phyloP scores from a whole-genome alignment of 2,888 invertebrate species.

The Orthosia incerta region DNA sequence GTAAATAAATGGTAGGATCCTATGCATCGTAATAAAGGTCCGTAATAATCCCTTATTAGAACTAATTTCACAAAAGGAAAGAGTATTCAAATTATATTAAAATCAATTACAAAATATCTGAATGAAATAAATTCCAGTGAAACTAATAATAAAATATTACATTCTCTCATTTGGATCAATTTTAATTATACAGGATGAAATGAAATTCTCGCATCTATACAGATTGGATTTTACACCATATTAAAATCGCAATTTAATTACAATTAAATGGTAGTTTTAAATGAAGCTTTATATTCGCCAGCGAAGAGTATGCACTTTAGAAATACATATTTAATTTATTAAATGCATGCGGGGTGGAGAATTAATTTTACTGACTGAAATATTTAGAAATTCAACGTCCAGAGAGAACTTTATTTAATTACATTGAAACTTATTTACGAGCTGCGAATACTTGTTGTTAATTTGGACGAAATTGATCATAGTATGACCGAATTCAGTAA shows the following conservation, averaged over 20 bases:
- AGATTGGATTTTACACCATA: slow-evolving; percentile 9
- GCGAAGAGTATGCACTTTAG: slow-evolving; percentile 7
- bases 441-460: neutral
- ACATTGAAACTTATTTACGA: slow-evolving; percentile 4
- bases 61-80: neutral
- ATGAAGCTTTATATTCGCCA: neutral
- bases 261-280: slow-evolving; percentile 7
- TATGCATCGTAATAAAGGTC: neutral
- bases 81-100: neutral
- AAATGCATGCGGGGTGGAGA: neutral
- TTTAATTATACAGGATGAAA: slow-evolving; percentile 20
- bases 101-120: slow-evolving; percentile 24
- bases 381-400: neutral
- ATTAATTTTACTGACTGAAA: slow-evolving; percentile 6
- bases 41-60: neutral
- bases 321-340: slow-evolving; percentile 19
- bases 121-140: slow-evolving; percentile 8
- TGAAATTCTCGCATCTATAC: slow-evolving; percentile 13
- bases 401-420: slow-evolving; percentile 9
- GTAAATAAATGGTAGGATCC: neutral
- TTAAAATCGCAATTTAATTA: slow-evolving; percentile 31
- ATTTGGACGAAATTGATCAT: neutral
- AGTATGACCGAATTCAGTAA: neutral
- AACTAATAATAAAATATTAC: slow-evolving; percentile 33
- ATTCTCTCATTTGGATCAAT: slow-evolving; percentile 17